phyloP scores from a whole-genome alignment of 2,888 invertebrate genomes.

The Stegophylla sp. region DNA sequence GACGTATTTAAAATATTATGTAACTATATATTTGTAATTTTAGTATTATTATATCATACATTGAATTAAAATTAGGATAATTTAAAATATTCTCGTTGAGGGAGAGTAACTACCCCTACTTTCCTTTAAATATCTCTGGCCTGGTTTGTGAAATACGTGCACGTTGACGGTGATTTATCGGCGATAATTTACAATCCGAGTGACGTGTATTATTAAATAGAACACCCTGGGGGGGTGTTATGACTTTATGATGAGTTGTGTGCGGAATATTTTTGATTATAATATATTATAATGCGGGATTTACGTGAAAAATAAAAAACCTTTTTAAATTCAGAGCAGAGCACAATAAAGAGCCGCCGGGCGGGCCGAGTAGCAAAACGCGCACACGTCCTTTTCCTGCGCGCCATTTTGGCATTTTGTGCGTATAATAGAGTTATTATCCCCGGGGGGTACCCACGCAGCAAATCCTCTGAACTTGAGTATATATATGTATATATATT shows the following conservation, averaged over 20 bases:
- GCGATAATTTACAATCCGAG: too few relatives aligned
- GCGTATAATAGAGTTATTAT: slow-evolving; percentile 45
- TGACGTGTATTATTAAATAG: too few relatives aligned
- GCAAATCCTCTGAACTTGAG: neutral
- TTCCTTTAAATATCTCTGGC: too few relatives aligned
- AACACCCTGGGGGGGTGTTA: neutral
- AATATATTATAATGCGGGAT: slow-evolving; percentile 12
- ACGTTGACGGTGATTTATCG: too few relatives aligned
- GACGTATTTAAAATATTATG: too few relatives aligned
- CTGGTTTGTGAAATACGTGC: too few relatives aligned
- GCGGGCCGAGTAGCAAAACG: neutral
- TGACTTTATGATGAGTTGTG: neutral
- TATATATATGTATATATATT: neutral
- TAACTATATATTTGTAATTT: too few relatives aligned
- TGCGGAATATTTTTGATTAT: neutral
- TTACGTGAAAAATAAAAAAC: neutral
- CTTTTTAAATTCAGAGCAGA: neutral
- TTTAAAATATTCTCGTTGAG: too few relatives aligned
- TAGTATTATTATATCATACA: too few relatives aligned
- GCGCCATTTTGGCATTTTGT: slow-evolving; percentile 33
- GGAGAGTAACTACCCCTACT: too few relatives aligned
- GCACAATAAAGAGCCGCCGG: slow-evolving; percentile 6
- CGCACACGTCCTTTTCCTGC: neutral
- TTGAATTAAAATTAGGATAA: too few relatives aligned
- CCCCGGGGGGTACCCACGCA: slow-evolving; percentile 36